Evolutionary conservation across 2,797 vertebrate species (phyloP).

Genomic region (Sebastes umbrosus): DNA sequence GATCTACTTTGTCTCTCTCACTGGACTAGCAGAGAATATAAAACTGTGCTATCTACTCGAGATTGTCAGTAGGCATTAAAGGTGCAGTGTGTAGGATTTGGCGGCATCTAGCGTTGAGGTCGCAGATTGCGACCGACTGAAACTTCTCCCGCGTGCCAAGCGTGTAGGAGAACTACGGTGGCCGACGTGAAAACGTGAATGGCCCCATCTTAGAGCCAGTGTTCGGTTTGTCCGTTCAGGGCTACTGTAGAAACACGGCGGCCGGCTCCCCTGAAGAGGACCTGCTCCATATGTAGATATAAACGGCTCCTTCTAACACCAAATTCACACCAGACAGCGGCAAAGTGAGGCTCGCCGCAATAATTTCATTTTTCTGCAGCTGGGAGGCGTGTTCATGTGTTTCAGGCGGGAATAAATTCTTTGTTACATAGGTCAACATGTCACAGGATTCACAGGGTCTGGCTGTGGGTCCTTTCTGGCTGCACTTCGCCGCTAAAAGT

Average conservation of each 20-base stretch:
- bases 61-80: constrained; percentile 26
- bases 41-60: constrained; percentile 3
- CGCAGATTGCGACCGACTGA: neutral
- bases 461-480: no score
- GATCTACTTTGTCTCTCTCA: neutral
- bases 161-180: no score
- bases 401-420: fast-evolving
- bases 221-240: neutral
- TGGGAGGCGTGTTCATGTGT: no score
- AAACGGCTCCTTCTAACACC: neutral
- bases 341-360: no score
- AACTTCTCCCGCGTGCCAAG: neutral
- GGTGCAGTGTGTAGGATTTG: neutral
- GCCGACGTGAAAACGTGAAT: no score
- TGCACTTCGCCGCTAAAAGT: no score
- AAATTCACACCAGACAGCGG: no score
- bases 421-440: no score
- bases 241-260: neutral
- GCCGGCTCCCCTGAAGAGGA: neutral
- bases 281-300: neutral
- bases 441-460: no score
- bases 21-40: neutral
- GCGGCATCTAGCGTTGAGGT: neutral
- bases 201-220: neutral
- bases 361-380: fast-evolving